phyloP scores from a whole-genome alignment of 2,888 invertebrate species.

The Muscina levida region DNA sequence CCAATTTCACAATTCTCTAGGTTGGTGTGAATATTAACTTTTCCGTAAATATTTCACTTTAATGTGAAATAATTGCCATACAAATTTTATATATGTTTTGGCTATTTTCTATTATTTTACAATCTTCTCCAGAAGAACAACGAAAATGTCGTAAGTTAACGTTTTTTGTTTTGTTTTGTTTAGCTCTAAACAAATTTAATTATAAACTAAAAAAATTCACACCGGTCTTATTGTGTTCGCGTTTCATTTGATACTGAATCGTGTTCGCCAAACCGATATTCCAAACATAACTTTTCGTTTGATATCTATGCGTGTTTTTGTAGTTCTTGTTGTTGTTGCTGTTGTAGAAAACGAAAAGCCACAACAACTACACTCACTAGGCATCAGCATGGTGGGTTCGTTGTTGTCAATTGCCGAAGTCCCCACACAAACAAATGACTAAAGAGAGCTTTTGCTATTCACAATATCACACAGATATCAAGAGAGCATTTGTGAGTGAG shows the following conservation, averaged over 20 bases:
- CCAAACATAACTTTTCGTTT: constrained; percentile 46
- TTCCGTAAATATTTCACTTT: constrained; percentile 7
- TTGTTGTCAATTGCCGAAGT: not conserved
- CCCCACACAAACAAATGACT: not conserved
- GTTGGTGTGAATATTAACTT: not conserved
- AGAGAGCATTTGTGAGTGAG: constrained; percentile 5
- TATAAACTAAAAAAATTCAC: constrained; percentile 33
- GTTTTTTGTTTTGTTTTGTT: too few relatives aligned
- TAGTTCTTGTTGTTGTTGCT: not conserved
- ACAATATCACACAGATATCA: not conserved
- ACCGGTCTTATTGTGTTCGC: constrained; percentile 59
- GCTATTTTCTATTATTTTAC: constrained; percentile 3
- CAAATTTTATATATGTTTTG: not conserved
- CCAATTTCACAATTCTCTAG: too few relatives aligned
- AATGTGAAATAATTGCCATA: not conserved
- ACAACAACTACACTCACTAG: not conserved
- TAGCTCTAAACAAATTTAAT: not conserved
- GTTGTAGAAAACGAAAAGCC: not conserved
- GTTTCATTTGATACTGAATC: constrained; percentile 61
- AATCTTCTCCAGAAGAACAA: constrained; percentile 4
- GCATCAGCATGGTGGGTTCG: too few relatives aligned
- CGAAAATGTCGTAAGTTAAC: constrained; percentile 9
- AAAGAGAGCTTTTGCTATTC: not conserved
- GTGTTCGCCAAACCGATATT: constrained; percentile 50
- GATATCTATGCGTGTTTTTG: not conserved